Conservation (phyloP, 2,888 invertebrate species). For the Erebia epiphron region DNA sequence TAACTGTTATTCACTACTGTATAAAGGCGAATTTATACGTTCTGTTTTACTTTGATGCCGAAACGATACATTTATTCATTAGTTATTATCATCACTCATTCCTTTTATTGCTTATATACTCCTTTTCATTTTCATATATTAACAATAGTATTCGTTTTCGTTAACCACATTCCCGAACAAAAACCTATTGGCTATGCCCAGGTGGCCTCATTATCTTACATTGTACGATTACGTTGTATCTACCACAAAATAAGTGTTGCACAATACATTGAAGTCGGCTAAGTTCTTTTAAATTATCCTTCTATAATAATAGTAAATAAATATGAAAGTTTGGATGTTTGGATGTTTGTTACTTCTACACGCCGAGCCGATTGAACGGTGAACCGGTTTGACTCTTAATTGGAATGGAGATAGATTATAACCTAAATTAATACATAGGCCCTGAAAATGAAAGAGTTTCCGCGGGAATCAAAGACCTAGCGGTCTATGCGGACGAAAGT, state of each 20-base stretch:
- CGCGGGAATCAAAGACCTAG: no score
- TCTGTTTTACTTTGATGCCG: conserved; percentile 30
- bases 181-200: no score
- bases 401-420: no score
- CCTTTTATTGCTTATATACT: conserved; percentile 23
- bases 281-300: not conserved
- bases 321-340: no score
- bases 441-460: no score
- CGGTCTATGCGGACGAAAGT: no score
- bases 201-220: not conserved
- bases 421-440: no score
- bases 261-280: not conserved
- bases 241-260: not conserved
- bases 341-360: no score
- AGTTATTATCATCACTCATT: conserved; percentile 32
- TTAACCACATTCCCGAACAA: not conserved
- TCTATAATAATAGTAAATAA: no score
- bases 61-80: conserved; percentile 36
- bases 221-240: no score
- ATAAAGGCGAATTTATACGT: conserved; percentile 30
- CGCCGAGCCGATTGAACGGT: no score
- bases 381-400: no score
- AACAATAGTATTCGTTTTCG: conserved; percentile 5
- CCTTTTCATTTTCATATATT: conserved; percentile 17
- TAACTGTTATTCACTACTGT: conserved; percentile 57